Conservation (phyloP, 2,888 invertebrate species). For the Xestia sexstrigata region DNA sequence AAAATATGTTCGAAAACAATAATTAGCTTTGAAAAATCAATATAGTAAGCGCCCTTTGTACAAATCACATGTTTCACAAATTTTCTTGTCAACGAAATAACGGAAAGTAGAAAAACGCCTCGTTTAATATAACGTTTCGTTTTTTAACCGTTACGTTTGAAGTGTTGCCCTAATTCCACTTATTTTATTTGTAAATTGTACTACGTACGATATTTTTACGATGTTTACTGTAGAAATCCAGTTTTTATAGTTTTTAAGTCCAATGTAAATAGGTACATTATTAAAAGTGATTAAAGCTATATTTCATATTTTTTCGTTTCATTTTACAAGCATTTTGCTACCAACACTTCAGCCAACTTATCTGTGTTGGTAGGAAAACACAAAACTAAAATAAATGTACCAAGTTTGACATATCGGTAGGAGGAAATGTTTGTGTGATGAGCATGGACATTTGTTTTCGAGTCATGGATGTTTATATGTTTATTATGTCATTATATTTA, state of each 20-base stretch:
- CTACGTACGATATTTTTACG: constrained; percentile 85
- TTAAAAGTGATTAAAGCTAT: constrained; percentile 89
- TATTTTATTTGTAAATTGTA: constrained; percentile 76
- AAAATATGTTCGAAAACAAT: constrained; percentile 12
- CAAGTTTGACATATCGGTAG: too few species aligned
- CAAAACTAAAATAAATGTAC: too few species aligned
- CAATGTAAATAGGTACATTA: constrained; percentile 88
- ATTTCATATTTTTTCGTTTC: constrained; percentile 82
- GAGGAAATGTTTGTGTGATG: too few species aligned
- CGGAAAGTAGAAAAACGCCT: constrained; percentile 21
- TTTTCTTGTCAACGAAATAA: constrained; percentile 28
- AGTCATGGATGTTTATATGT: too few species aligned
- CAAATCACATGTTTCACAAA: constrained; percentile 55
- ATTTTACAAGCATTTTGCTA: constrained; percentile 9
- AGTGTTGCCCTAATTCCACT: constrained; percentile 58
- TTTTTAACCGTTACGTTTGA: constrained; percentile 35
- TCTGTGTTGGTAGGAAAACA: too few species aligned
- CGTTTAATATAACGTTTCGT: constrained; percentile 31
- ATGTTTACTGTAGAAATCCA: constrained; percentile 87
- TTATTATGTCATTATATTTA: too few species aligned
- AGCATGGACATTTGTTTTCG: too few species aligned
- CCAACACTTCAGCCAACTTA: too few species aligned
- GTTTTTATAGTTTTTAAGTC: constrained; percentile 86
- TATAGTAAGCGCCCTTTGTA: constrained; percentile 49
- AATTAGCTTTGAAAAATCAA: constrained; percentile 6